Base-by-base conservation (phyloP, 1,140 invertebrate genomes). In the Heliconius melpomene region DNA sequence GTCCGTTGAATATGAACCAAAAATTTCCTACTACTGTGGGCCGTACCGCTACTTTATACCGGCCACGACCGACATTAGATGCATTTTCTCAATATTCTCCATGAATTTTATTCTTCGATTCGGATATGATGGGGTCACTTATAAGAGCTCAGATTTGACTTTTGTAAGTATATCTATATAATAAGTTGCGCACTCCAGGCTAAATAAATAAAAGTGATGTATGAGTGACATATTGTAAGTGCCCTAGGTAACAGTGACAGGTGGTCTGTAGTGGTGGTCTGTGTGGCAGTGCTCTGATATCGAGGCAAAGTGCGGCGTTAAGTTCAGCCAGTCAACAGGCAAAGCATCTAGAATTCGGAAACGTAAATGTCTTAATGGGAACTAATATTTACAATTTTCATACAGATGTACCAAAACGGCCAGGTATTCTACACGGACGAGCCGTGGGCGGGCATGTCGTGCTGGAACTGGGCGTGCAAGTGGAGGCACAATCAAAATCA, bases 361-460 rank as follows among this genome's bases (percentile, higher is more conserved):
- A 36, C 32, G 32, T 1, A 7, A 36, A 6, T 36, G 32, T 36
- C 32, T 36, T 36, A 36, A 36, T 36, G 32, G 32, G 32, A 36
- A 36, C n/a, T 57, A 57, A 66, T 29, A 66, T 66, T 13, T 29
- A 2, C 8, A 57, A 57, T 57, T 23, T 57, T 29, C 26, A 29
- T 7, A 66, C 60, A 94, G 92, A 94, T 93, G 91, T 94, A 94
- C 74, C 93, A 93, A 74, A 94, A 94, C 79, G 93, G 93, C 0
- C 93, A 94, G 71, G 91, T 93, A 38, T 93, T 94, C 82, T 94
- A 94, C 83, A 94, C 93, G 26, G 93, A 94, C 86, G 93, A 94
- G 80, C 93, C 93, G 2, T 94, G 93, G 91, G 90, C 91, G 0
- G 91, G 91, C 50, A 93, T 94, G 91, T 93, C 91, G 0, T 94